phyloP scores from a whole-genome alignment of 2,113 vertebrate species.

The Tilapia sparmanii region DNA sequence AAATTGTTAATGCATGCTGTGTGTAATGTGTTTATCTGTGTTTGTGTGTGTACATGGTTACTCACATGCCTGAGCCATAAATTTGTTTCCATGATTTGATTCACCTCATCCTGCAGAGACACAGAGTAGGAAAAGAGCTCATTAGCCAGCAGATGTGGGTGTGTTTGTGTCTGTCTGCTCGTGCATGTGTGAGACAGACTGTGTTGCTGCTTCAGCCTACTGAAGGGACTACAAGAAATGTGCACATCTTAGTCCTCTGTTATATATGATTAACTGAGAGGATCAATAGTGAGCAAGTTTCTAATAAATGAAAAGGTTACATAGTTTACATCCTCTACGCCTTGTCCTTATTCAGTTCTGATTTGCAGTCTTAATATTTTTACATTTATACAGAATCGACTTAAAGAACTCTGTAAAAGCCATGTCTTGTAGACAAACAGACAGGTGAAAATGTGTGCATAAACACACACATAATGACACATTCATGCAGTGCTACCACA shows the following conservation, averaged over 20 bases:
- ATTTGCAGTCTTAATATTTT: neutral
- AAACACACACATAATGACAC: neutral
- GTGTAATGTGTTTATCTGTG: neutral
- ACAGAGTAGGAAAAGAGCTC: neutral
- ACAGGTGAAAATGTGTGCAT: neutral
- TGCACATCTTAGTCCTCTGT: neutral
- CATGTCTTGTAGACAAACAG: neutral
- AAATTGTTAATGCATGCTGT: neutral
- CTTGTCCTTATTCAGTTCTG: neutral
- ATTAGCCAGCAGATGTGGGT: neutral
- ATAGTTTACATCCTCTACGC: neutral
- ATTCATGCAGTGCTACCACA: neutral
- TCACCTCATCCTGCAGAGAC: conserved; percentile 60
- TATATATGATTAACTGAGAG: neutral
- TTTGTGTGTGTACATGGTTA: neutral
- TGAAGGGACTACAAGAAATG: neutral
- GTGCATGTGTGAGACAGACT: neutral
- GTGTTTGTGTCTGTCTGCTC: neutral
- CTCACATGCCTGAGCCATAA: conserved; percentile 66
- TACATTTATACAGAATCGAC: neutral
- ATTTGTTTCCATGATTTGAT: conserved; percentile 71
- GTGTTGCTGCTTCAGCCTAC: neutral
- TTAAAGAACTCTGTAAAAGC: neutral
- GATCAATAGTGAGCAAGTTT: neutral
- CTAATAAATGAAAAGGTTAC: conserved; percentile 24